Evolutionary conservation across 2,797 vertebrate genomes (phyloP), one percentile per base, ranked within the genome.

Genomic region (Pantherophis vulpinus): DNA sequence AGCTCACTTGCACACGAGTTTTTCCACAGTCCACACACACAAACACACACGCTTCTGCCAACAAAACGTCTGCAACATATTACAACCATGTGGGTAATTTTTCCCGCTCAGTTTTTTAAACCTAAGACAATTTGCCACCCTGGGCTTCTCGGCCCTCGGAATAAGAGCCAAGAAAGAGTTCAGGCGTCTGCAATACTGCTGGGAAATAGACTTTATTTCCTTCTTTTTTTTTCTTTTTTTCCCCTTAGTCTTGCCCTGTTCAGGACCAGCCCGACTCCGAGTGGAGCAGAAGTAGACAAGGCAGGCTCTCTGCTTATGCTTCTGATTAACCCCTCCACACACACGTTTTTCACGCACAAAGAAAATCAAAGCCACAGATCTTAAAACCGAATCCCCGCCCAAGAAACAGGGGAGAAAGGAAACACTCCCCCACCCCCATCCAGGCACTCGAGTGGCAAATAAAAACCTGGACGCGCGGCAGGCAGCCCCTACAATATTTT

Each of bases 261-360:
- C 94, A 55, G 56, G 1, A 91, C 7, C 94, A 93, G 94, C 89
- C 61, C 9, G 20, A 94, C 90, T 55, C 7, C 16, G 91, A 91
- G 93, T 86, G 93, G 94, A 94, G 94, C 94, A 94, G 91, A 90
- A 58, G 63, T 0, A 91, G 92, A 93, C 92, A 63, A 63, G 61
- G 27, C 83, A 83, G 59, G 23, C 20, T 94, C 59, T 94, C 94
- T 88, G 90, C 96, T 96, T 16, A 79, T 94, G 96, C 90, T 96
- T 97, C 32, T 95, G 47, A 95, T 97, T 96, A 96, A 94, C 88
- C 94, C 91, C 89, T 94, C 95, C 94, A 54, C 51, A 54, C 79
- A 58, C 54, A 54, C 9, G 27, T n/a, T 14, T 14, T 12, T 37
- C 89, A 74, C 29, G 42, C 47, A 66, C 61, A 87, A n/a, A 88